phyloP scores from a whole-genome alignment of 2,113 vertebrate genomes.

The Corydoras sp. region DNA sequence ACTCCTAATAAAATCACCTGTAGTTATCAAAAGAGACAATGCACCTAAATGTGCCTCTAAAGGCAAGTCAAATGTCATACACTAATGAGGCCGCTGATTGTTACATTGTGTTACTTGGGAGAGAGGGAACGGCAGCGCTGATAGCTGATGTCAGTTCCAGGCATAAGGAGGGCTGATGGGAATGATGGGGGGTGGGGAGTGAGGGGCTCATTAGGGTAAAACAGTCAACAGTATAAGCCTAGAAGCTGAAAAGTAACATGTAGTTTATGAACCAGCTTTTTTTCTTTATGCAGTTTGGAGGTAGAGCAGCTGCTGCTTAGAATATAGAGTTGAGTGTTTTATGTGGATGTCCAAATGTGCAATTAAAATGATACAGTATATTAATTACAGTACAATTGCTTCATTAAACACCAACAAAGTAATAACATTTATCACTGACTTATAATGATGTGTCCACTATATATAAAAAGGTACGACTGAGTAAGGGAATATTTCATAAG shows the following conservation, averaged over 20 bases:
- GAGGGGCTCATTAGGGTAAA: conserved; percentile 8
- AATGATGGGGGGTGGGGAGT: neutral
- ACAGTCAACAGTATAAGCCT: conserved; percentile 5
- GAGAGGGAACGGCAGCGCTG: conserved; percentile 11
- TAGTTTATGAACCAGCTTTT: conserved; percentile 6
- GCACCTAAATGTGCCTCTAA: conserved; percentile 24
- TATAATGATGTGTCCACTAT: conserved; percentile 11
- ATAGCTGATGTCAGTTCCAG: conserved; percentile 27
- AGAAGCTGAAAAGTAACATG: conserved; percentile 13
- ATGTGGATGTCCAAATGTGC: neutral
- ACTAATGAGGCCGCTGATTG: conserved; percentile 38
- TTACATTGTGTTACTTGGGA: conserved; percentile 27
- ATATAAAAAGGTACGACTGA: conserved; percentile 5
- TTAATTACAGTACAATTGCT: neutral
- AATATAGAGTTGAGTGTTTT: neutral
- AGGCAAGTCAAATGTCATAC: conserved; percentile 37
- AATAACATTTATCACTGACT: conserved; percentile 4
- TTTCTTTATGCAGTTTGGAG: conserved; percentile 3
- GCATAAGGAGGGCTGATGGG: conserved; percentile 12
- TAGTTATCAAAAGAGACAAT: conserved; percentile 1
- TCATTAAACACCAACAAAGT: neutral
- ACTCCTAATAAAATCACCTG: neutral
- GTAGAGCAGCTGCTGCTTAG: neutral
- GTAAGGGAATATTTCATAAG: neutral
- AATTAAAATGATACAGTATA: neutral